phyloP scores from a whole-genome alignment of 1,140 invertebrate genomes.

The Micrasema longulum region DNA sequence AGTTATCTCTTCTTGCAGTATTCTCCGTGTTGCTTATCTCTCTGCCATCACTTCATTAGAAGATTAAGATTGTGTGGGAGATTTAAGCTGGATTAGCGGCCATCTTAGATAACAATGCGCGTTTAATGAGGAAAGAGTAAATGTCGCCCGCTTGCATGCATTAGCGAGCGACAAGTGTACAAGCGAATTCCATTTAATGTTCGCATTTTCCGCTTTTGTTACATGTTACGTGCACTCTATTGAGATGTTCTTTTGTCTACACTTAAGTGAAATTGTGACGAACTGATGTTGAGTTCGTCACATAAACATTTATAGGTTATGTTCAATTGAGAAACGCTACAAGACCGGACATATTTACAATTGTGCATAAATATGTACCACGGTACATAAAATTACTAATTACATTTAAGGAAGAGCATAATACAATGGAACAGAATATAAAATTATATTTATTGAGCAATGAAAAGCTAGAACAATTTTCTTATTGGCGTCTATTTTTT shows the following conservation, averaged over 20 bases:
- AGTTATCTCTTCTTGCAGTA: slow-evolving; percentile 13
- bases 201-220: not conserved
- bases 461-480: too few relatives aligned
- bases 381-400: too few relatives aligned
- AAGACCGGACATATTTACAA: too few relatives aligned
- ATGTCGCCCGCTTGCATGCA: slow-evolving; percentile 23
- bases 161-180: not conserved
- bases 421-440: too few relatives aligned
- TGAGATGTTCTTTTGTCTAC: slow-evolving; percentile 15
- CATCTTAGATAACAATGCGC: slow-evolving; percentile 28
- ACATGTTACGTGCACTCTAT: not conserved
- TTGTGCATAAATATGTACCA: too few relatives aligned
- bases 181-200: slow-evolving; percentile 19
- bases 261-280: too few relatives aligned
- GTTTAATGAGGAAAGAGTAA: slow-evolving; percentile 29
- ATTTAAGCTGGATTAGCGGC: slow-evolving; percentile 41
- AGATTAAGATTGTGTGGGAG: slow-evolving; percentile 41
- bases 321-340: too few relatives aligned
- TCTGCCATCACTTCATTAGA: slow-evolving; percentile 41
- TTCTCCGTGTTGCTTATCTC: not conserved
- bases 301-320: too few relatives aligned
- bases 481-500: too few relatives aligned
- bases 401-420: too few relatives aligned
- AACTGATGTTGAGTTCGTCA: too few relatives aligned
- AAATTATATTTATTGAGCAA: too few relatives aligned